Evolutionary conservation across 2,888 invertebrate genomes (phyloP).

Genomic region (Thelaira solivaga): DNA sequence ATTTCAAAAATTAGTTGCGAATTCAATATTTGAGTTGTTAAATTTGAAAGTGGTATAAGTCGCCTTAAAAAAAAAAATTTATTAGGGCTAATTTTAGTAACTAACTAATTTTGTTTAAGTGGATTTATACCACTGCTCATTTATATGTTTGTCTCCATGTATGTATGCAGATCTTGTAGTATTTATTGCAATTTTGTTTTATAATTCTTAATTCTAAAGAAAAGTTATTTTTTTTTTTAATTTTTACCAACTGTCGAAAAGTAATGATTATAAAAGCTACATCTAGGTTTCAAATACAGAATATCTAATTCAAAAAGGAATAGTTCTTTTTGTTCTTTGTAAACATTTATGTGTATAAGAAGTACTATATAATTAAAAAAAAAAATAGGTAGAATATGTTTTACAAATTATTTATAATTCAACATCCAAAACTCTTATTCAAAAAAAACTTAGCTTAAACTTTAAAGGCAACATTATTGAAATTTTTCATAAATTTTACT

Average conservation of each 20-base stretch:
- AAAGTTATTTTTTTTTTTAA: not conserved
- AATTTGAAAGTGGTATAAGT: too few relatives aligned
- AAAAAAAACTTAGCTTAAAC: too few relatives aligned
- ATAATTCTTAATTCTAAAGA: slow-evolving; percentile 15
- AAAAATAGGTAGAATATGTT: slow-evolving; percentile 13
- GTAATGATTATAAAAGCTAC: slow-evolving; percentile 12
- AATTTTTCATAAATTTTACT: too few relatives aligned
- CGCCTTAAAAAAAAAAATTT: too few relatives aligned
- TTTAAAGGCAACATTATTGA: too few relatives aligned
- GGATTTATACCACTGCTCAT: too few relatives aligned
- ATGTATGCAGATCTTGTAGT: too few relatives aligned
- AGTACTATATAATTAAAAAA: slow-evolving; percentile 9
- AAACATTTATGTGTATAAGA: slow-evolving; percentile 30
- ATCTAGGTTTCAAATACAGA: slow-evolving; percentile 8
- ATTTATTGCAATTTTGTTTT: not conserved
- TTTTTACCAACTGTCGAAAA: slow-evolving; percentile 31
- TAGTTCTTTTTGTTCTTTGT: not conserved
- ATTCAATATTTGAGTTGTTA: too few relatives aligned
- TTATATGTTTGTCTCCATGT: too few relatives aligned
- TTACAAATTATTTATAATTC: slow-evolving; percentile 12
- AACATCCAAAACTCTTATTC: slow-evolving; percentile 57
- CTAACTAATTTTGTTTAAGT: too few relatives aligned
- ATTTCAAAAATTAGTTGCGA: too few relatives aligned
- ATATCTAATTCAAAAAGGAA: not conserved
- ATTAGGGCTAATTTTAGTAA: too few relatives aligned